These are phyloP conservation scores for Corticium candelabrum DNA, from an alignment of 37 sponge, comb jelly and placozoan genomes.

Conservation along the genomic window DNA sequence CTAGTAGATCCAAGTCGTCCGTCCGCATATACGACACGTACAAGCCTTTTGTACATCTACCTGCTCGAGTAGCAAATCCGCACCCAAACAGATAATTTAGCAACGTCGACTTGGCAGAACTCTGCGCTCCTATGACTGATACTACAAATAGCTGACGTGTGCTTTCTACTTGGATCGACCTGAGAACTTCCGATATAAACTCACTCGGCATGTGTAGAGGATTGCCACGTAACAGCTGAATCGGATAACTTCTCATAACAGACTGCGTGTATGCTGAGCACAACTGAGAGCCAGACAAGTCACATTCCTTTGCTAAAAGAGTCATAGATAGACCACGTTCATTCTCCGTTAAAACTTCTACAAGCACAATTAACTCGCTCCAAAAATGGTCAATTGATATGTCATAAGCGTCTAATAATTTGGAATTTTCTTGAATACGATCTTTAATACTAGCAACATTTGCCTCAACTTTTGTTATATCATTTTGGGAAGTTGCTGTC, in stretches of 20 bases:
- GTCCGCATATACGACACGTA: neutral
- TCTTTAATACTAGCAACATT: no score
- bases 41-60: neutral
- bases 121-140: neutral
- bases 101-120: slow-evolving; percentile 1
- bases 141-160: neutral
- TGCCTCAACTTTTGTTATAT: neutral
- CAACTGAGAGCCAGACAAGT: neutral
- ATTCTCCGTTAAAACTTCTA: neutral
- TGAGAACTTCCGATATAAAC: neutral
- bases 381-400: neutral
- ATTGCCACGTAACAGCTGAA: neutral
- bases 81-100: neutral
- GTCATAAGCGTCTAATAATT: neutral
- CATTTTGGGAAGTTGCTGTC: neutral
- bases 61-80: neutral
- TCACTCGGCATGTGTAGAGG: neutral
- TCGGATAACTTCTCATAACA: neutral
- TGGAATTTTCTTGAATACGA: neutral
- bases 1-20: neutral
- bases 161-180: neutral
- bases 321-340: neutral
- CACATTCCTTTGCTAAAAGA: neutral
- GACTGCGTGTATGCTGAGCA: neutral
- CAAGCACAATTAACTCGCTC: neutral